Base-by-base conservation (phyloP, 2,888 invertebrate genomes). In the Mythimna impura region DNA sequence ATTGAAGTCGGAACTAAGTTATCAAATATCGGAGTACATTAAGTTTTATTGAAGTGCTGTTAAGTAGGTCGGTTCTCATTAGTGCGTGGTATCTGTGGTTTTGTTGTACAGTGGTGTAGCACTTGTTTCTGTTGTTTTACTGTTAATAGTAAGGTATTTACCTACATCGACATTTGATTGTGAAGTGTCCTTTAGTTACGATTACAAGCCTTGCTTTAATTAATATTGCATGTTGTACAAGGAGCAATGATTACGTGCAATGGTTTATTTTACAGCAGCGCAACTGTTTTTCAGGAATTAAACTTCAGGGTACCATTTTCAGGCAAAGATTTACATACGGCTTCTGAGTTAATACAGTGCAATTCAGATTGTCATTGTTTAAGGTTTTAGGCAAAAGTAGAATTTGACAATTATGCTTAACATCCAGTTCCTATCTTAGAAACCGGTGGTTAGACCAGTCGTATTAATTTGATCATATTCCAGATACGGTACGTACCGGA, bases 1-100 rank as follows among this genome's bases (percentile, higher is more conserved):
- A 87, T 81, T 81, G 75, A 80, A 89, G 87, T 82, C 75, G 83
- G 82, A 88, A 86, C 76, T 83, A 82, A 86, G 82, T 85, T 85
- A 88, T 88, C 89, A 85, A 87, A 83, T 87, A 87, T 83, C 87
- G 80, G 54, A 76, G 81, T 70, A 78, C 82, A 82, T 86, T 83
- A 88, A 81, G 74, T 83, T 87, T 86, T 82, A 89, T 78, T 83
- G 81, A 54, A 73, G 64, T 68, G 75, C 82, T 80, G 75, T 63
- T 77, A 80, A 83, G 80, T 76, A 74, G 87, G 86, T 79, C 84
- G 70, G 78, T 65, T 73, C 84, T 86, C 84, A 82, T 88, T 84
- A 83, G 74, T 72, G 55, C 68, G 66, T 34, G 22, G 62, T 76
- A 74, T 72, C 72, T 40, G 58, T 43, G 62, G 64, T 76, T 68